phyloP scores from a whole-genome alignment of 2,797 vertebrate genomes.

The Acanthornis magna region DNA sequence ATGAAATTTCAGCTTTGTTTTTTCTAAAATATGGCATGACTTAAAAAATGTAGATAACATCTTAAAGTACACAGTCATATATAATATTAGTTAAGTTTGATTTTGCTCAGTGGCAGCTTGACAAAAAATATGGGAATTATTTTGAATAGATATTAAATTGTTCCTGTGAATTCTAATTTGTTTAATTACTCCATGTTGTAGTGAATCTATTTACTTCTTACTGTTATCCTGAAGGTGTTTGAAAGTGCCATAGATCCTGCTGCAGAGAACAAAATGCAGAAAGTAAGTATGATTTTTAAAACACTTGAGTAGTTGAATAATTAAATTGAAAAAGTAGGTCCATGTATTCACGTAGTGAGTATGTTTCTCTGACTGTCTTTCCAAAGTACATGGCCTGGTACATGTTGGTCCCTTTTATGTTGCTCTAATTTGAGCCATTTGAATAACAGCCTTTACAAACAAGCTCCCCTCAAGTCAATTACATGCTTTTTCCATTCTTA shows the following conservation, averaged over 20 bases:
- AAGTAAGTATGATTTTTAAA: conserved; percentile 69
- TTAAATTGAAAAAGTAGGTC: not conserved
- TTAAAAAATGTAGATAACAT: not conserved
- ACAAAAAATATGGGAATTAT: not conserved
- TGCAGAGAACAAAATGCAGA: conserved; percentile 76
- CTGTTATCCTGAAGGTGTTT: conserved; percentile 71
- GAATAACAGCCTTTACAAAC: not conserved
- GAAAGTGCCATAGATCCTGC: conserved; percentile 77
- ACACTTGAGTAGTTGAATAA: not conserved
- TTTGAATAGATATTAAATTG: not conserved
- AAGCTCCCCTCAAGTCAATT: not conserved
- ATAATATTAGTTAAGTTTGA: not conserved
- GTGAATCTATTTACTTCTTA: not conserved
- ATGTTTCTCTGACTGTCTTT: not conserved
- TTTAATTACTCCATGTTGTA: not conserved
- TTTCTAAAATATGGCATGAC: not conserved
- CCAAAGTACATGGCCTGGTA: not conserved
- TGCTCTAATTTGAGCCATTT: not conserved
- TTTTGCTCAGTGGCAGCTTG: not conserved
- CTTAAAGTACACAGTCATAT: not conserved
- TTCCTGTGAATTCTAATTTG: not conserved
- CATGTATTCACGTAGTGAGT: not conserved
- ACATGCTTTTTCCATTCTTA: not conserved
- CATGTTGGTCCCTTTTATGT: not conserved
- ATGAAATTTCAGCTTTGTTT: not conserved